These are phyloP conservation scores for Cherax destructor DNA, from an alignment of 1,140 invertebrate genomes.

Conservation along the genomic window DNA sequence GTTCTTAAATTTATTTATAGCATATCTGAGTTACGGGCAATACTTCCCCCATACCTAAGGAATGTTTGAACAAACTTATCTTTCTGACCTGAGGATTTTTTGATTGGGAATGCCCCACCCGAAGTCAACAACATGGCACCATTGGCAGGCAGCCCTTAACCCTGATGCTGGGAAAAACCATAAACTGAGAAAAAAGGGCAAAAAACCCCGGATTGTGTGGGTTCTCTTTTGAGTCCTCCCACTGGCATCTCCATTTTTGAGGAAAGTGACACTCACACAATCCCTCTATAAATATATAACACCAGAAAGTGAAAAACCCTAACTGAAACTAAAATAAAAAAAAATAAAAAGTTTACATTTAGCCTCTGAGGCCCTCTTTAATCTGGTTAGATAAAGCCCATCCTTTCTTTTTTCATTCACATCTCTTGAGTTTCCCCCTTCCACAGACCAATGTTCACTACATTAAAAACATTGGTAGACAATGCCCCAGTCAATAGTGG, in stretches of 20 bases:
- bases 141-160: constrained; percentile 93
- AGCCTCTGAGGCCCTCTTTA: too few species aligned
- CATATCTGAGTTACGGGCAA: too few species aligned
- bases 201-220: constrained; percentile 99
- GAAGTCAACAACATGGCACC: constrained; percentile 94
- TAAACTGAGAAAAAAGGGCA: constrained; percentile 94
- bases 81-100: constrained; percentile 91
- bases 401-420: too few species aligned
- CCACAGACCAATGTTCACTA: too few species aligned
- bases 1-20: too few species aligned
- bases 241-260: constrained; percentile 80
- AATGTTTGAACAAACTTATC: background rate
- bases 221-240: constrained; percentile 83
- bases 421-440: too few species aligned
- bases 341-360: too few species aligned
- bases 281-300: background rate
- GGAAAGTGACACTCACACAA: constrained; percentile 28
- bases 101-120: constrained; percentile 91
- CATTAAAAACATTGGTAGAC: too few species aligned
- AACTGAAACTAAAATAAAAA: too few species aligned
- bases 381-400: too few species aligned
- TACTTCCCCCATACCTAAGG: background rate
- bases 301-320: background rate
- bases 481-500: too few species aligned
- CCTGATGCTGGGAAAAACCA: constrained; percentile 93